Base-by-base conservation (phyloP, 2,113 vertebrate genomes). In the Rutilus rutilus region DNA sequence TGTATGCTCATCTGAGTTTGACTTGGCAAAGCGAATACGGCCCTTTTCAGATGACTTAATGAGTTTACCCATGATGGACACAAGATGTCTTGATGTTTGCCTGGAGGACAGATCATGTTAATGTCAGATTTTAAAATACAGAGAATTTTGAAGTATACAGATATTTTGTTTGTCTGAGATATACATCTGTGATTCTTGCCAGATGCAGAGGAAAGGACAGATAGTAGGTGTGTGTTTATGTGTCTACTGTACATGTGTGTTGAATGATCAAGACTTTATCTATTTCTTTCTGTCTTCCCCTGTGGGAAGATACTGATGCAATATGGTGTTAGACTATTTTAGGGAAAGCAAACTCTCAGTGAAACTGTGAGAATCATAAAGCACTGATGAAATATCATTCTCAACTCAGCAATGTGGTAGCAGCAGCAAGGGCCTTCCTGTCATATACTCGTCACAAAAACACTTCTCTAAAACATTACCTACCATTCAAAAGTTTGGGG, bases 301-400 rank as follows among this genome's bases (percentile, higher is more conserved):
- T 6, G 10, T 83, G 81, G 65, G 47, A 83, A 54, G 64, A 83
- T 42, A n/a, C 23, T 83, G 65, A 83, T 83, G 64, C 65, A 54
- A 83, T 73, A 17, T 36, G 30, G 50, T 82, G 42, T 73, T 83
- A 71, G 23, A 42, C 81, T 83, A 73, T 83, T 83, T 83, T 73
- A 54, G 50, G 47, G 59, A 54, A 23, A 50, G 17, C 14, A 57
- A 21, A 71, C 47, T 67, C 60, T 39, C 39, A 50, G 36, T 30
- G 65, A 33, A 39, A 57, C 50, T 57, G 62, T 82, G 33, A 36
- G 65, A 73, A 83, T 83, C 65, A 82, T 71, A 54, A 82, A 33
- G 27, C 19, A 10, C 65, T 83, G 81, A 83, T 83, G 81, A 73
- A 83, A 83, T 83, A 42, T 83, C 67, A 73, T 83, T 73, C 81